These are phyloP conservation scores for Conops quadrifasciatus DNA, from an alignment of 2,888 invertebrate genomes.

Conservation along the genomic window DNA sequence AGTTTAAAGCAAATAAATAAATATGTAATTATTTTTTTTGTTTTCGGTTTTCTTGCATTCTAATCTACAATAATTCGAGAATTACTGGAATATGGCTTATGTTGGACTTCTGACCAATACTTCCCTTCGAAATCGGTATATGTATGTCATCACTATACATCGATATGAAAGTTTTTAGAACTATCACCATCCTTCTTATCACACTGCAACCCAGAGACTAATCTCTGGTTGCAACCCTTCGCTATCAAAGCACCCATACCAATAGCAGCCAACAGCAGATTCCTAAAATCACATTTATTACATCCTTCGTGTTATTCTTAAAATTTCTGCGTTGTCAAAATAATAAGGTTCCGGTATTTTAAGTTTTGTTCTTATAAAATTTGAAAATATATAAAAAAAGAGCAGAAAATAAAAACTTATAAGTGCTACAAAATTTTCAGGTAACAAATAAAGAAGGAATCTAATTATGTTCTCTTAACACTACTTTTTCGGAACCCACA, in stretches of 20 bases:
- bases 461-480: neutral
- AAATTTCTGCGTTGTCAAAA: conserved; percentile 40
- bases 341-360: neutral
- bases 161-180: neutral
- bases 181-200: neutral
- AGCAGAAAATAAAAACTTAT: conserved; percentile 2
- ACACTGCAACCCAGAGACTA: conserved; percentile 20
- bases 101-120: no score
- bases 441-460: neutral
- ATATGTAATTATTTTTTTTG: no score
- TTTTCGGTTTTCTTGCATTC: no score
- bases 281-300: conserved; percentile 24
- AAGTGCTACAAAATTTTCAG: conserved; percentile 14
- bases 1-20: no score
- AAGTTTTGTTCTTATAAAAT: conserved; percentile 16
- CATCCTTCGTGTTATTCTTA: conserved; percentile 40
- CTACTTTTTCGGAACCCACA: neutral
- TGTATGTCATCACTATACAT: neutral
- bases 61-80: no score
- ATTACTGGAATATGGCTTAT: no score
- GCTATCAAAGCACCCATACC: no score
- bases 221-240: conserved; percentile 7
- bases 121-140: no score
- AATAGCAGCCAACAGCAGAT: no score
- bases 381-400: conserved; percentile 2